Base-by-base conservation (phyloP, 2,113 vertebrate species). In the Paralichthys olivaceus region DNA sequence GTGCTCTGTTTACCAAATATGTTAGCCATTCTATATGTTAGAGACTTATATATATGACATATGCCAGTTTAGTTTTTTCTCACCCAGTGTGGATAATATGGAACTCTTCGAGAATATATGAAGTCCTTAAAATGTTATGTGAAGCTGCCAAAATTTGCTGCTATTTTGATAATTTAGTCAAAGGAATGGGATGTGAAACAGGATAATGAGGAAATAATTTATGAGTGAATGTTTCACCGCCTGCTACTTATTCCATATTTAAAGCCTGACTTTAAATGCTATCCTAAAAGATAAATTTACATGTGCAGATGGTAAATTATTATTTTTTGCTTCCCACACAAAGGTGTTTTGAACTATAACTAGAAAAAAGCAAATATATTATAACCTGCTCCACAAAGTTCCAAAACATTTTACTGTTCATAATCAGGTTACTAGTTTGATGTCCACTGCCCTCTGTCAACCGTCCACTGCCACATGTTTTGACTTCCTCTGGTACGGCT, bases 391-490 rank as follows among this genome's bases (percentile, higher is more conserved):
- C 11, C 11, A 22, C 13, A 12, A 9, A 23, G 5, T 43, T 51
- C 29, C 1, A 17, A 40, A 54, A 53, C 34, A 23, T 43, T 7
- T 17, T 5, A 51, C 25, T 23, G n/a, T n/a, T 40, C 22, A 37
- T 1, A 7, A 60, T 61, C 26, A 43, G 13, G 32, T 25, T 43
- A 49, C 13, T 13, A 34, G 26, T 23, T 49, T 34, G 25, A 70
- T 17, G 20, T 7, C 28, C 12, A 43, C 20, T 57, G 29, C 29
- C 29, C 29, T 32, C 29, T 7, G 29, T 32, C 29, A 34, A 34
- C 32, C 32, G 34, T 69, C 37, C 34, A 57, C 34, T n/a, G 67
- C 54, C 25, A 59, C 55, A 23, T 59, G 51, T 29, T 70, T 37
- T 45, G 25, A 22, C 20, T 59, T 49, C 40, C 13, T 6, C 40